A percentile compares a stretch with the other conserved stretches of the same genome.
Conservation (phyloP, 2,888 invertebrate species). For the Palloptera scutellata region DNA sequence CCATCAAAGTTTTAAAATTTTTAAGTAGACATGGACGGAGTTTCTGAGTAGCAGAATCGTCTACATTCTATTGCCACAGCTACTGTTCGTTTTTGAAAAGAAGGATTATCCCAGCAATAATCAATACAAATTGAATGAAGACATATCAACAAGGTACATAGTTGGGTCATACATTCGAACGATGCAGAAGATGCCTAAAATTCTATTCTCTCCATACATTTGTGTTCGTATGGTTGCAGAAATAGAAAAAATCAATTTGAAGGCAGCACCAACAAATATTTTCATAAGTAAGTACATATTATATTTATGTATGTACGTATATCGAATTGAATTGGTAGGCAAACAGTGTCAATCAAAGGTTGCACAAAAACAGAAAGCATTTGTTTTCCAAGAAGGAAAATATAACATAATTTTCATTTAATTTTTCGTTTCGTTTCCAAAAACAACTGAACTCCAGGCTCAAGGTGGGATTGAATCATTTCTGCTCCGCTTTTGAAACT, state of each 20-base stretch:
- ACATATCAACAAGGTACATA: constrained; percentile 26
- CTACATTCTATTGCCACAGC: neutral
- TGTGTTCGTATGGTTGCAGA: neutral
- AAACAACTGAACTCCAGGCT: too few relatives aligned
- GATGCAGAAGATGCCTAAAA: neutral
- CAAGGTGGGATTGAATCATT: too few relatives aligned
- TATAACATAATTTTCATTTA: neutral
- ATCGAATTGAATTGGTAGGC: neutral
- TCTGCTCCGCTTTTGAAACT: too few relatives aligned
- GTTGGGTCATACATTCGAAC: constrained; percentile 10
- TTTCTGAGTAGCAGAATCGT: too few relatives aligned
- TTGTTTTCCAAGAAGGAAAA: constrained; percentile 24
- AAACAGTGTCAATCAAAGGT: constrained; percentile 29
- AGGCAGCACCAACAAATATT: constrained; percentile 19
- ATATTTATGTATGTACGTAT: too few relatives aligned
- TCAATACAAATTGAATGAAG: constrained; percentile 28
- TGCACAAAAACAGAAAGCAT: constrained; percentile 26
- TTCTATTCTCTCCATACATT: neutral
- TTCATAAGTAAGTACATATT: constrained; percentile 9
- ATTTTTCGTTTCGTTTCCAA: too few relatives aligned
- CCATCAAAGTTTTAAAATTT: constrained; percentile 25
- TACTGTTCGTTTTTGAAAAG: constrained; percentile 26
- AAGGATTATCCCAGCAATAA: constrained; percentile 34
- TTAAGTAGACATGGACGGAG: constrained; percentile 21
- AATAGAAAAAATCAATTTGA: constrained; percentile 22